These are phyloP conservation scores for Otocyon megalotis DNA, from an alignment of 2,113 vertebrate genomes.

Conservation along the genomic window DNA sequence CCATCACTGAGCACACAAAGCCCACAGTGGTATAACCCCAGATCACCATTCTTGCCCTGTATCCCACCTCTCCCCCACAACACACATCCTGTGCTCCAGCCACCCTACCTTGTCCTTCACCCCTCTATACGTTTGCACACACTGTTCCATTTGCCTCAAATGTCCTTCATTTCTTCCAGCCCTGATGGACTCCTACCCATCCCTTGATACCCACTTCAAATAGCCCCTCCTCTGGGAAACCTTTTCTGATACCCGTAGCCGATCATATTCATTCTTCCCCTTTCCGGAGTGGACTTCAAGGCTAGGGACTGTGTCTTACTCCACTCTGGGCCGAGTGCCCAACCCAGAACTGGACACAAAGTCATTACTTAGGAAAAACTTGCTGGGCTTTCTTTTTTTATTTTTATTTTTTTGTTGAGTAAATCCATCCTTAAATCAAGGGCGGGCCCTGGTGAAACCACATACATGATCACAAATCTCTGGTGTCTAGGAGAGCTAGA, in stretches of 20 bases:
- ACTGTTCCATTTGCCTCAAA: background rate
- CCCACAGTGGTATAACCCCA: background rate
- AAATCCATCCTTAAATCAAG: background rate
- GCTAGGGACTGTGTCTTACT: background rate
- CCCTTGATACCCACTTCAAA: conserved; percentile 10
- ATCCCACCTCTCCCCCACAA: too few species aligned
- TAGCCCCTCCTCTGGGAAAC: background rate
- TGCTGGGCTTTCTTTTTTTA: background rate
- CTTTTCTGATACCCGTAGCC: background rate
- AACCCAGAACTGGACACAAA: background rate
- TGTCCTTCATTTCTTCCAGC: background rate
- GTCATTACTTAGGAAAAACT: background rate
- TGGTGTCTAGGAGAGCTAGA: background rate
- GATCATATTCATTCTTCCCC: background rate
- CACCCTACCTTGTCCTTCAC: background rate
- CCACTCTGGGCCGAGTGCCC: background rate
- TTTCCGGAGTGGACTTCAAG: background rate
- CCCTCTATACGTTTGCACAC: background rate
- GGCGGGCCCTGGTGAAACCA: background rate
- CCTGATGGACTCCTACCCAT: background rate
- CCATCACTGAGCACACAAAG: background rate
- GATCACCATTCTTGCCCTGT: background rate
- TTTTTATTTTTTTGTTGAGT: background rate
- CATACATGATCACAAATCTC: background rate
- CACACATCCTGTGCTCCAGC: too few species aligned